A percentile compares a stretch with the other conserved stretches of the same genome.
Evolutionary conservation across 2,797 vertebrate genomes (phyloP).

Genomic region (Falco biarmicus): DNA sequence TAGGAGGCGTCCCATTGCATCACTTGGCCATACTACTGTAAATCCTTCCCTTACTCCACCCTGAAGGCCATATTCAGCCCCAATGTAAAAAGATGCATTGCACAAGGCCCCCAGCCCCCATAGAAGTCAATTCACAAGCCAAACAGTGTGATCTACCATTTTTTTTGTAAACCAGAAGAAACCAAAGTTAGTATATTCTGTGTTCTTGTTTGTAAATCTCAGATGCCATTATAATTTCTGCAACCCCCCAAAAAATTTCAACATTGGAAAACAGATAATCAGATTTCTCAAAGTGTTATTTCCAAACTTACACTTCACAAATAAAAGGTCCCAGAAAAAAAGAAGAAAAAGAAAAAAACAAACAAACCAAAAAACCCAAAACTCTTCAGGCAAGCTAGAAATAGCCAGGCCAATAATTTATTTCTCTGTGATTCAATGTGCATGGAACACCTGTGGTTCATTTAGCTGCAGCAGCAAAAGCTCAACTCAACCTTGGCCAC

Average conservation of each 20-base stretch:
- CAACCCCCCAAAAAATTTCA: not conserved
- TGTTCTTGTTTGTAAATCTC: not conserved
- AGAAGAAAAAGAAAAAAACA: not conserved
- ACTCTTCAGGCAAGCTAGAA: not conserved
- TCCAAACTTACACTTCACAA: not conserved
- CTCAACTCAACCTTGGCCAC: not conserved
- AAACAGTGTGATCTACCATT: not conserved
- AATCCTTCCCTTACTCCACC: not conserved
- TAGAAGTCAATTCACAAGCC: not conserved
- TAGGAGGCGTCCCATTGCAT: not conserved
- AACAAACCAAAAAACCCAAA: not conserved
- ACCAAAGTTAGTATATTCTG: not conserved
- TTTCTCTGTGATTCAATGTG: not conserved
- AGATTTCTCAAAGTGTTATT: not conserved
- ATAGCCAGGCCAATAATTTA: not conserved
- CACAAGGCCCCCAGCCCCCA: not conserved
- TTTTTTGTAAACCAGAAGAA: not conserved
- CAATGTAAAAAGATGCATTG: not conserved
- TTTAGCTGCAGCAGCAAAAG: not conserved
- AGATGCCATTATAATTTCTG: accelerated
- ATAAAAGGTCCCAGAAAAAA: not conserved
- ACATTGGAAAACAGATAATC: not conserved
- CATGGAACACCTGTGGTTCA: not conserved
- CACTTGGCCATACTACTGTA: not conserved
- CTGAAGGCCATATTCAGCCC: not conserved